Evolutionary conservation across 2,888 invertebrate species (phyloP).

Genomic region (Cataglyphis altisquamis): DNA sequence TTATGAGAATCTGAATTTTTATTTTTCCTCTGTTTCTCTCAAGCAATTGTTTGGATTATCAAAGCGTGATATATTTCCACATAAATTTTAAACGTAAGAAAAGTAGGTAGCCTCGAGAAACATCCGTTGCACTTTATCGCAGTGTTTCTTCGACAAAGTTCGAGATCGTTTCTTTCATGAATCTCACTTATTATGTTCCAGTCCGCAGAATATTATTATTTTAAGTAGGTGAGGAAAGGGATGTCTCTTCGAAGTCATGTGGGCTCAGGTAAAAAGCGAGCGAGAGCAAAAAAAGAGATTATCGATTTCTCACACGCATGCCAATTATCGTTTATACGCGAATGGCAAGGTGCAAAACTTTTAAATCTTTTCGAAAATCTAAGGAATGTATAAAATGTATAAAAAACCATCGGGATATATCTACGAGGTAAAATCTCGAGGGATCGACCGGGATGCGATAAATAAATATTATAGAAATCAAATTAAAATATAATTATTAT

Average conservation of each 20-base stretch:
- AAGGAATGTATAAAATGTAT: constrained; percentile 5
- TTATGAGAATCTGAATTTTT: neutral
- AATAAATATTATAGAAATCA: neutral
- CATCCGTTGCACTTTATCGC: neutral
- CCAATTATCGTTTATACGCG: constrained; percentile 59
- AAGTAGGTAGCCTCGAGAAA: neutral
- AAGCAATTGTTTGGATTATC: neutral
- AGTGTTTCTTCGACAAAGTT: neutral
- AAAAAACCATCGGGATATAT: neutral
- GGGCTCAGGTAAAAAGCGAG: constrained; percentile 48
- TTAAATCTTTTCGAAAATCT: neutral
- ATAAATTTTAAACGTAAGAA: neutral
- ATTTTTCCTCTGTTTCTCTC: neutral
- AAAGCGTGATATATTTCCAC: neutral
- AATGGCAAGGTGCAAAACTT: constrained; percentile 29
- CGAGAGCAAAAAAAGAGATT: constrained; percentile 52
- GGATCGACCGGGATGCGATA: neutral
- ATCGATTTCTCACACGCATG: constrained; percentile 70
- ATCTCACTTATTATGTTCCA: constrained; percentile 2
- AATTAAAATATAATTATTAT: neutral
- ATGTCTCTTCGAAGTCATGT: neutral
- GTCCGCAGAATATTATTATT: constrained; percentile 40
- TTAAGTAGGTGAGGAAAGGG: neutral
- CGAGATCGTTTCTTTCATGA: neutral
- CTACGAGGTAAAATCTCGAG: neutral